Base-by-base conservation (phyloP, 2,113 vertebrate genomes). In the Campylomormyrus numenius region DNA sequence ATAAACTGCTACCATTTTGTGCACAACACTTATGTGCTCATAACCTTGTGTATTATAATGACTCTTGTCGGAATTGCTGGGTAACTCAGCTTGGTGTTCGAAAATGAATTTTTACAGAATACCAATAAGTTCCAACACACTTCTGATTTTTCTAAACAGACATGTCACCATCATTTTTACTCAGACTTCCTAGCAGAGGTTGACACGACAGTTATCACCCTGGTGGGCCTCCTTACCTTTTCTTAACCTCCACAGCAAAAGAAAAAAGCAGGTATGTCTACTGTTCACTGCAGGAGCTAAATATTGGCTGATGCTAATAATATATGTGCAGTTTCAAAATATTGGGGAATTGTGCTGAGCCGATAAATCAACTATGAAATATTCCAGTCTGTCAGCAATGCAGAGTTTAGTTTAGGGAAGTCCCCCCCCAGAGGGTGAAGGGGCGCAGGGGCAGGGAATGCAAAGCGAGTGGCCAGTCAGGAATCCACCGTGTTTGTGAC, bases 401-500 rank as follows among this genome's bases (percentile, higher is more conserved):
- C 83, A 85, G 39, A 42, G 45, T 21, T 7, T 45, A 24, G 48
- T 17, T 31, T 89, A 48, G 17, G 10, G 39, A 11, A 31, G 27
- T 56, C 17, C 4, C 35, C 8, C 8, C 35, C 4, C 49, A 27
- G 70, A 45, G 11, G 58, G 49, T 48, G 77, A 87, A 13, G 11
- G 87, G 10, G 48, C 45, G 31, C 85, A 35, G 52, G 74, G 46
- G 31, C 19, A 27, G 21, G 89, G 90, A 88, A 89, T 85, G 52
- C 39, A 35, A 83, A 89, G 50, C 24, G 74, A 46, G 89, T 42
- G 50, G 84, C 77, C 77, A 42, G 50, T 77, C 84, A 24, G 42
- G 85, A 66, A 42, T 11, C 3, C 85, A 85, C 53, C 74, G 86
- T 52, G 88, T 21, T 35, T 49, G 53, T 87, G 91, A 90, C 90